phyloP scores from a whole-genome alignment of 2,113 vertebrate genomes.

The Neodontobutis hainanensis region DNA sequence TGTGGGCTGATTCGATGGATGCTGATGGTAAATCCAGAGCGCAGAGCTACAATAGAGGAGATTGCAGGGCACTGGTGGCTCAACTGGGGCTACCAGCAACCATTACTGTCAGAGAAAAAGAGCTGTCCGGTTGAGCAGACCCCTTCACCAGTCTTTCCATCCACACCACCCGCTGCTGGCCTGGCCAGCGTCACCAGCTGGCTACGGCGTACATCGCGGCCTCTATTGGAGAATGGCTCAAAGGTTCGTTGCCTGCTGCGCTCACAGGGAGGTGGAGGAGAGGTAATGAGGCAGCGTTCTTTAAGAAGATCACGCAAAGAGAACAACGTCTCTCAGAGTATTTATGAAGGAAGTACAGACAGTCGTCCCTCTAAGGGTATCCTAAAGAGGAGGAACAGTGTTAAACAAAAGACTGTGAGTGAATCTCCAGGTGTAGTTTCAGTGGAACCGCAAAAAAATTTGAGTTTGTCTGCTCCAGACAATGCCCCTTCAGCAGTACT shows the following conservation, averaged over 20 bases:
- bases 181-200: slow-evolving; percentile 84
- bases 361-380: slow-evolving; percentile 87
- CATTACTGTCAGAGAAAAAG: slow-evolving; percentile 78
- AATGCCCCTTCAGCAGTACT: neutral
- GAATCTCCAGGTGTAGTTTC: slow-evolving; percentile 34
- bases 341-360: slow-evolving; percentile 69
- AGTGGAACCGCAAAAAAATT: slow-evolving; percentile 41
- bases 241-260: slow-evolving; percentile 91
- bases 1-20: slow-evolving; percentile 97
- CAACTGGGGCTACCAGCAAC: slow-evolving; percentile 90
- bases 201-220: slow-evolving; percentile 90
- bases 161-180: slow-evolving; percentile 46
- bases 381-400: slow-evolving; percentile 86
- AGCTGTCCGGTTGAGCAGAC: slow-evolving; percentile 26
- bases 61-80: slow-evolving; percentile 97
- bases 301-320: slow-evolving; percentile 93
- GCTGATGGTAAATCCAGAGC: slow-evolving; percentile 95
- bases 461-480: slow-evolving; percentile 30
- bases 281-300: slow-evolving; percentile 87
- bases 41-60: slow-evolving; percentile 92
- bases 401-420: slow-evolving; percentile 57
- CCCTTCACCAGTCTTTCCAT: neutral
- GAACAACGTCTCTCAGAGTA: slow-evolving; percentile 84
- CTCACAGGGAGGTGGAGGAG: slow-evolving; percentile 71
- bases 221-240: slow-evolving; percentile 89